Base-by-base conservation (phyloP, 2,113 vertebrate species). In the Oryzias javanicus region DNA sequence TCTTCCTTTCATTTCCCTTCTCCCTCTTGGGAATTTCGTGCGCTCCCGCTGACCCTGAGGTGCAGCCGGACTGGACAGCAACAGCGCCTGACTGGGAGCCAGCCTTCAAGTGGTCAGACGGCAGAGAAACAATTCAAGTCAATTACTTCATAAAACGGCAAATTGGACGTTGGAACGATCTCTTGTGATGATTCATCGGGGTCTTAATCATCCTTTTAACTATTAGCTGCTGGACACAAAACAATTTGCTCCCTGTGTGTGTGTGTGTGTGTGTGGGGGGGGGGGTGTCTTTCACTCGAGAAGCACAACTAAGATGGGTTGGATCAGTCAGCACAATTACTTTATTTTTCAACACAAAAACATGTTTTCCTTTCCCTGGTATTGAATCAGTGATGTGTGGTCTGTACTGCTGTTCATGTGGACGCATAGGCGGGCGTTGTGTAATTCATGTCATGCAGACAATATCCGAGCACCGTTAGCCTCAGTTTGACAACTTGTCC, bases 101-200 rank as follows among this genome's bases (percentile, higher is more conserved):
- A 63, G 55, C 17, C 54, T 42, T 60, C n/a, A 48, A 55, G 65
- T 65, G 67, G 76, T 69, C 60, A 58, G 64, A 62, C 58, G 19
- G 0, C 6, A 27, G 5, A 13, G 56, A 49, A 64, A 65, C 67
- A 46, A 85, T 83, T 75, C 65, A 84, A 78, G 79, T 78, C 82
- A 80, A 80, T 88, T 85, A 78, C 70, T 76, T 61, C 4, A 74
- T 74, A 76, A 86, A 49, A 78, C 54, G 73, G 63, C 67, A 54
- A 53, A 52, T 61, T 56, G 61, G 69, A 72, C 67, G 72, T 60
- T 51, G 2, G 50, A 79, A 69, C 72, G 63, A 77, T 74, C 66
- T 82, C 60, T 29, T 63, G 64, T 80, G 82, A 86, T 77, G 75
- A 79, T 73, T 86, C 83, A 85, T 88, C 85, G 77, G 58, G 62